Base-by-base conservation (phyloP, 92 coral and sea anemone species). In the Muricea muricata region DNA sequence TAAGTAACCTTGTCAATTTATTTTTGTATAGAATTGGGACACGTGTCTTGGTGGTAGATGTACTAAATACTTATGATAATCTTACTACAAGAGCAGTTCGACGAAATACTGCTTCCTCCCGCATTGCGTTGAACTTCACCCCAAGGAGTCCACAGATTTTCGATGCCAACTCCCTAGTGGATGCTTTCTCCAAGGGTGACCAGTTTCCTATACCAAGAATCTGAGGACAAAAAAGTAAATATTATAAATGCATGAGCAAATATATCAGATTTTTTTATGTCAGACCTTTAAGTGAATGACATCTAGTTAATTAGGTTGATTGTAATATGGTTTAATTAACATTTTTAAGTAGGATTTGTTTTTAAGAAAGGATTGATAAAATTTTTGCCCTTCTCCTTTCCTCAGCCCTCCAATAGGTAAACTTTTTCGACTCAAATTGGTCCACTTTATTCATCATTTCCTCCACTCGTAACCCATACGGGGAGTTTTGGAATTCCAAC, bases 401-500 rank as follows among this genome's bases (percentile, higher is more conserved):
- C 65, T 55, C 65, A 9, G 65, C 65, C 24, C 65, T 55, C 65
- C 65, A 55, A 21, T 55, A 55, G n/a, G 65, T n/a, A n/a, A n/a
- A n/a, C n/a, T n/a, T n/a, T n/a, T n/a, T n/a, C n/a, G n/a, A n/a
- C n/a, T n/a, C n/a, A n/a, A n/a, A n/a, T n/a, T n/a, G n/a, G n/a
- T n/a, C n/a, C n/a, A n/a, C n/a, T n/a, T n/a, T n/a, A n/a, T 55
- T 7, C 7, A 55, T 55, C 65, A 55, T 55, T 55, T 55, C 65
- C 6, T 55, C 8, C 65, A 7, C 20, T n/a, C n/a, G 17, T 7
- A 55, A 9, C 8, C 65, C 65, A 55, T 7, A 55, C 65, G 8
- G 65, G n/a, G 8, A 7, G 24, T 55, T 55, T 20, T n/a, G n/a
- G n/a, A n/a, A n/a, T n/a, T n/a, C n/a, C n/a, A n/a, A n/a, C n/a